A percentile compares a stretch with the other conserved stretches of the same genome.
Conservation (phyloP, 2,113 vertebrate species). For the Chloebia gouldiae region DNA sequence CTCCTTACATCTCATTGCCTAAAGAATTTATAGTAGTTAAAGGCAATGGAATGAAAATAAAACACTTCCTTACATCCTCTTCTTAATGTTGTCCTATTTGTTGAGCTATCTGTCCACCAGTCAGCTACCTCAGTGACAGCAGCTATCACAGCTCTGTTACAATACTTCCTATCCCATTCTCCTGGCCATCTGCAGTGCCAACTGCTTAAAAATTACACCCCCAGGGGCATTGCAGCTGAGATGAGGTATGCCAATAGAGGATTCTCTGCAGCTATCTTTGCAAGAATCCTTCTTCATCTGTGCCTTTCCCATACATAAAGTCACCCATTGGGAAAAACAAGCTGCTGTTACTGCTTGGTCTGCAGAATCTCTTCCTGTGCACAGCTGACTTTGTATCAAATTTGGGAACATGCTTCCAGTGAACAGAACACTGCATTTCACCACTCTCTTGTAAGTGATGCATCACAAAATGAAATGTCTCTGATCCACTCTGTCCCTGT, state of each 20-base stretch:
- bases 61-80: not conserved
- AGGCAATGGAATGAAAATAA: slow-evolving; percentile 25
- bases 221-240: not conserved
- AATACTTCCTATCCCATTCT: not conserved
- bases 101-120: not conserved
- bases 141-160: not conserved
- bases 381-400: not conserved
- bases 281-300: not conserved
- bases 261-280: not conserved
- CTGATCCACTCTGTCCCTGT: not conserved
- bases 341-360: not conserved
- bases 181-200: not conserved
- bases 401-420: not conserved
- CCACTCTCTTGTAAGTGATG: not conserved
- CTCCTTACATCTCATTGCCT: not conserved
- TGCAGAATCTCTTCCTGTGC: not conserved
- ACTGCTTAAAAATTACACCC: not conserved
- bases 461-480: not conserved
- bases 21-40: slow-evolving; percentile 23
- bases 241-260: not conserved
- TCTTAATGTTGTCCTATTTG: not conserved
- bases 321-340: not conserved
- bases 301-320: not conserved
- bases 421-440: not conserved
- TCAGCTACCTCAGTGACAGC: not conserved